Conservation (phyloP, 2,888 invertebrate species). For the Cancer borealis region DNA sequence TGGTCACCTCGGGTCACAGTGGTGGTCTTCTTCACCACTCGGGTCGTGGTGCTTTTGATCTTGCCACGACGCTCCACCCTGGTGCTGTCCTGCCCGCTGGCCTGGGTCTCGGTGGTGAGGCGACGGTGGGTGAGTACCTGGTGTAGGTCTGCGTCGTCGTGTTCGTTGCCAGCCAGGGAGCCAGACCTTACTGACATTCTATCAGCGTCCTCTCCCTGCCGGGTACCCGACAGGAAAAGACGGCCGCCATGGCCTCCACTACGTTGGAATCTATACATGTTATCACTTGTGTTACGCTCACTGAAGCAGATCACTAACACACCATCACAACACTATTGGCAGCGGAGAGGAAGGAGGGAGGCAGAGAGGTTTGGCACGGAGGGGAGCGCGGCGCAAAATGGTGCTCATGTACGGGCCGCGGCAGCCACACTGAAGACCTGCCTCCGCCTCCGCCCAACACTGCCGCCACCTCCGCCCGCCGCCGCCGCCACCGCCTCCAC, state of each 20-base stretch:
- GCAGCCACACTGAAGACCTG: slow-evolving; percentile 68
- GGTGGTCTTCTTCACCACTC: slow-evolving; percentile 77
- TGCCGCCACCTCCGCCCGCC: slow-evolving; percentile 49
- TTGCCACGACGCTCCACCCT: slow-evolving; percentile 76
- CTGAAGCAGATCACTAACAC: slow-evolving; percentile 48
- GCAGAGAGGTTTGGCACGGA: slow-evolving; percentile 67
- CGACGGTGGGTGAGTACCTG: slow-evolving; percentile 77
- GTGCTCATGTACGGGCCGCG: slow-evolving; percentile 65
- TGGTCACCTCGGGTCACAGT: slow-evolving; percentile 77
- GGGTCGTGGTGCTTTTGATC: slow-evolving; percentile 77
- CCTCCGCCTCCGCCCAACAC: slow-evolving; percentile 46
- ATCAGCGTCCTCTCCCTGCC: slow-evolving; percentile 75
- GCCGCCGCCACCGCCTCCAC: slow-evolving; percentile 51
- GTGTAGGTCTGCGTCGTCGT: slow-evolving; percentile 75
- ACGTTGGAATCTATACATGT: slow-evolving; percentile 75
- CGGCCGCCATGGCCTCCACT: slow-evolving; percentile 75
- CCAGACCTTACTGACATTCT: slow-evolving; percentile 68
- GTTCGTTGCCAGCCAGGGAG: slow-evolving; percentile 67
- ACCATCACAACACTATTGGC: slow-evolving; percentile 51
- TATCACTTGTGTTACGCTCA: slow-evolving; percentile 52
- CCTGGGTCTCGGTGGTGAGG: slow-evolving; percentile 77
- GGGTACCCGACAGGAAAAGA: slow-evolving; percentile 76
- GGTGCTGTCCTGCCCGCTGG: slow-evolving; percentile 76
- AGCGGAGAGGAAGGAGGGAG: not conserved
- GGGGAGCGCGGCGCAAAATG: slow-evolving; percentile 68